A percentile compares a stretch with the other conserved stretches of the same genome.
phyloP scores from a whole-genome alignment of 2,888 invertebrate species.

The Chloroclysta siterata region DNA sequence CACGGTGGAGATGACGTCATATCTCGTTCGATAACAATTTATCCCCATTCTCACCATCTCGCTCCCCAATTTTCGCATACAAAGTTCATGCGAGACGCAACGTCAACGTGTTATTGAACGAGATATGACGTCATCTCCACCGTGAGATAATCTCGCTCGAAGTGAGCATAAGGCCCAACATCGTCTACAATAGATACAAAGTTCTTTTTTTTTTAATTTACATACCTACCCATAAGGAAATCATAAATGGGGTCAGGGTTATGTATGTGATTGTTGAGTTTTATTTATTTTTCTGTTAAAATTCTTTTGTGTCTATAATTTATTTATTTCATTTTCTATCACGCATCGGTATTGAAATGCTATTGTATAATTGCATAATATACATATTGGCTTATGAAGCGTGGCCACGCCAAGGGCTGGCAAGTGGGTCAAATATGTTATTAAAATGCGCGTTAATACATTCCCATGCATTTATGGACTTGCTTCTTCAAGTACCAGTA shows the following conservation, averaged over 20 bases:
- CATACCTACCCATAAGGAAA: too few species aligned
- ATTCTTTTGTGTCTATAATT: slow-evolving; percentile 1
- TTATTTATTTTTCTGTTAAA: not conserved
- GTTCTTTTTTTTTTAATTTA: too few species aligned
- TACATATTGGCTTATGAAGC: slow-evolving; percentile 17
- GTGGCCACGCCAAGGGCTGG: slow-evolving; percentile 30
- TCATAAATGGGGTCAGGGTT: not conserved
- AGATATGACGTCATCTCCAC: too few species aligned
- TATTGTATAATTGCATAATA: slow-evolving; percentile 6
- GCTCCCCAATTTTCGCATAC: too few species aligned
- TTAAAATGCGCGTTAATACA: slow-evolving; percentile 14
- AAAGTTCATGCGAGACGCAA: too few species aligned
- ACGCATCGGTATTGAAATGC: slow-evolving; percentile 1
- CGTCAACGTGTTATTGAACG: too few species aligned
- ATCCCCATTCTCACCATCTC: too few species aligned
- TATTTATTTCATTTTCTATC: slow-evolving; percentile 1
- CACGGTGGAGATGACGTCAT: too few species aligned
- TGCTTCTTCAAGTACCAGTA: slow-evolving; percentile 3
- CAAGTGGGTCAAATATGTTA: slow-evolving; percentile 21
- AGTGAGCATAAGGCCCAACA: too few species aligned
- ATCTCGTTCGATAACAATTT: too few species aligned
- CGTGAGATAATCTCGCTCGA: too few species aligned
- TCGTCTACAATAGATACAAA: too few species aligned
- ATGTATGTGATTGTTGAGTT: not conserved
- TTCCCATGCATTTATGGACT: slow-evolving; percentile 15